phyloP scores from a whole-genome alignment of 2,797 vertebrate species.

The Telmatherina bonti region DNA sequence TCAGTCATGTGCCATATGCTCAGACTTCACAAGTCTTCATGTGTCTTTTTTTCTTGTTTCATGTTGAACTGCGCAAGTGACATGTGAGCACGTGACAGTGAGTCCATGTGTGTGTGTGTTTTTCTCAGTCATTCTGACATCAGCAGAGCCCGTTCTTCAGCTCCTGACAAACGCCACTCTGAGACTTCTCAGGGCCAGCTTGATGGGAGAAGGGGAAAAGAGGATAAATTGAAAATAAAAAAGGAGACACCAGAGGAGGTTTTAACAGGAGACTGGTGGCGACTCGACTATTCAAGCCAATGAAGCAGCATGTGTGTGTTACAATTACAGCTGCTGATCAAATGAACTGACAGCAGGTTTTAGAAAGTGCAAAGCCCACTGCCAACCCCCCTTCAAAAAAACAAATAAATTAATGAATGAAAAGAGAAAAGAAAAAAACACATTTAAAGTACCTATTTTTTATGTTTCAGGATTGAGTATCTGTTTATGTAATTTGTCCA shows the following conservation, averaged over 20 bases:
- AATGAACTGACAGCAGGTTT: not conserved
- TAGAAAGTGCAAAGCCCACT: no score
- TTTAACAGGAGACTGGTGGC: conserved; percentile 28
- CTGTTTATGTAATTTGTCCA: not conserved
- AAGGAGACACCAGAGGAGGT: conserved; percentile 39
- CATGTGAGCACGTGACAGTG: not conserved
- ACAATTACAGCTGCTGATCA: not conserved
- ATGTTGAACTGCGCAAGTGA: not conserved
- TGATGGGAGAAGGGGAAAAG: conserved; percentile 10
- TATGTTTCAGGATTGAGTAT: not conserved
- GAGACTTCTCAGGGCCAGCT: conserved; percentile 31
- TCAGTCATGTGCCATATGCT: conserved; percentile 20
- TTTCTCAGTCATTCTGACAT: conserved; percentile 44
- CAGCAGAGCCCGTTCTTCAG: conserved; percentile 43
- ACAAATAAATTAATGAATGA: no score
- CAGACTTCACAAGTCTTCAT: not conserved
- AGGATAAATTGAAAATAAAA: conserved; percentile 35
- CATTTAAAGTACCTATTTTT: not conserved
- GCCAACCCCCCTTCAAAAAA: no score
- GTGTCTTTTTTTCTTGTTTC: conserved; percentile 1
- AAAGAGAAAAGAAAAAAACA: not conserved
- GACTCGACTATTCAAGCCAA: not conserved
- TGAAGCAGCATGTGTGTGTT: not conserved
- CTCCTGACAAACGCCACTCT: conserved; percentile 42
- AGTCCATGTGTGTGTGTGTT: not conserved